Conservation (phyloP, 1,140 invertebrate species). For the Drosophila kohkoa region DNA sequence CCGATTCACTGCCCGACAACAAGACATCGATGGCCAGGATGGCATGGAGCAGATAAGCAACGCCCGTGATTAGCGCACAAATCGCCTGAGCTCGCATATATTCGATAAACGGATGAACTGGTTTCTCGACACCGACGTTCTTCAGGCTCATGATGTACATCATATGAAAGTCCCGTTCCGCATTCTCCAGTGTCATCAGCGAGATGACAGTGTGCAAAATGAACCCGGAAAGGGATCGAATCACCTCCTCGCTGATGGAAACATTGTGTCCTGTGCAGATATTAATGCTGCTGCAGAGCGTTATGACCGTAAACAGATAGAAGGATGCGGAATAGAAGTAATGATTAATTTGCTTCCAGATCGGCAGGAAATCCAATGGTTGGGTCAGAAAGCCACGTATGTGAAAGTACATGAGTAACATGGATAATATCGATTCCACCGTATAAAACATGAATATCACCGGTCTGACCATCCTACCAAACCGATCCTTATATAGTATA, state of each 20-base stretch:
- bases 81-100: slow-evolving; percentile 43
- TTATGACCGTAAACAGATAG: slow-evolving; percentile 40
- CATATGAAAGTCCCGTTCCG: slow-evolving; percentile 31
- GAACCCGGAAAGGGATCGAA: slow-evolving; percentile 25
- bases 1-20: slow-evolving; percentile 20
- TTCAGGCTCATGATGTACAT: background rate
- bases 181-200: slow-evolving; percentile 42
- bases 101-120: slow-evolving; percentile 45
- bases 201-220: slow-evolving; percentile 37
- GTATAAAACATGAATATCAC: slow-evolving; percentile 55
- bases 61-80: slow-evolving; percentile 14
- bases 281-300: slow-evolving; percentile 42
- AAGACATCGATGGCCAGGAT: slow-evolving; percentile 54
- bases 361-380: slow-evolving; percentile 13
- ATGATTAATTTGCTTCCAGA: background rate
- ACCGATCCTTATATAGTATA: background rate
- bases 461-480: slow-evolving; percentile 28
- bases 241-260: slow-evolving; percentile 22
- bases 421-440: slow-evolving; percentile 33
- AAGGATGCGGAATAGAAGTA: slow-evolving; percentile 7
- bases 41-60: slow-evolving; percentile 50
- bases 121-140: background rate
- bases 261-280: slow-evolving; percentile 43
- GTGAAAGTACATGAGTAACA: slow-evolving; percentile 38
- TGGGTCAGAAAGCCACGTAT: slow-evolving; percentile 19